These are phyloP conservation scores for Amblyopsis rosae DNA, from an alignment of 2,113 vertebrate genomes.

Conservation along the genomic window DNA sequence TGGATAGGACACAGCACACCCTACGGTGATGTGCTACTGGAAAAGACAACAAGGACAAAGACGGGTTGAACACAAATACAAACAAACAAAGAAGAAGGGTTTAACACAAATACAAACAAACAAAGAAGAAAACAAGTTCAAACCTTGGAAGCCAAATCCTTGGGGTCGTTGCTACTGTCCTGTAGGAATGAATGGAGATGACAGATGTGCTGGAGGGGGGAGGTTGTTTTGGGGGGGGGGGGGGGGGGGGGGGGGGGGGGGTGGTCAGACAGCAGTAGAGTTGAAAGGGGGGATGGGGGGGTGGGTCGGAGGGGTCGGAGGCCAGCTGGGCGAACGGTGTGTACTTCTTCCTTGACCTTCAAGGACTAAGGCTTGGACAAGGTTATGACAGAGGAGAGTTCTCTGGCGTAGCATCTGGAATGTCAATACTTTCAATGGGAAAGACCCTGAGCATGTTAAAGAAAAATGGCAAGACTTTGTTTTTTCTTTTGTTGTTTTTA, in stretches of 20 bases:
- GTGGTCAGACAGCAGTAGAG: slow-evolving; percentile 80
- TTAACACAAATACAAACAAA: slow-evolving; percentile 21
- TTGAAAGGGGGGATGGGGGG: slow-evolving; percentile 49
- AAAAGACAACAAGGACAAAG: neutral
- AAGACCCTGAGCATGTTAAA: slow-evolving; percentile 67
- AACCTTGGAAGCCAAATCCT: slow-evolving; percentile 96
- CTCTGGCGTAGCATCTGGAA: slow-evolving; percentile 67
- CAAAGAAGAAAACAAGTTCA: slow-evolving; percentile 32
- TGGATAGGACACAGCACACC: neutral
- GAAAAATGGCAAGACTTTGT: slow-evolving; percentile 27
- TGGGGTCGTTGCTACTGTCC: slow-evolving; percentile 98
- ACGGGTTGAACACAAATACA: slow-evolving; percentile 8
- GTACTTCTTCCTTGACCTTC: no score
- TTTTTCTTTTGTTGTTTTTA: slow-evolving; percentile 12
- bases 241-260: slow-evolving; percentile 67
- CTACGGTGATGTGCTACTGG: neutral
- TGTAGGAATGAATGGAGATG: slow-evolving; percentile 99
- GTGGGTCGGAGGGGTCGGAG: no score
- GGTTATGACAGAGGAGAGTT: slow-evolving; percentile 58
- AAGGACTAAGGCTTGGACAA: no score
- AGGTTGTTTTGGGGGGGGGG: slow-evolving; percentile 72
- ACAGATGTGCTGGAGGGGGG: slow-evolving; percentile 93
- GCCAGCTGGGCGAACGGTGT: no score
- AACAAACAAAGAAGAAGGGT: slow-evolving; percentile 16
- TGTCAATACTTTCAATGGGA: slow-evolving; percentile 59